Percentiles rank a stretch among this genome's conserved stretches.
Evolutionary conservation across 2,113 vertebrate genomes (phyloP).

Genomic region (Amphilophus citrinellus): DNA sequence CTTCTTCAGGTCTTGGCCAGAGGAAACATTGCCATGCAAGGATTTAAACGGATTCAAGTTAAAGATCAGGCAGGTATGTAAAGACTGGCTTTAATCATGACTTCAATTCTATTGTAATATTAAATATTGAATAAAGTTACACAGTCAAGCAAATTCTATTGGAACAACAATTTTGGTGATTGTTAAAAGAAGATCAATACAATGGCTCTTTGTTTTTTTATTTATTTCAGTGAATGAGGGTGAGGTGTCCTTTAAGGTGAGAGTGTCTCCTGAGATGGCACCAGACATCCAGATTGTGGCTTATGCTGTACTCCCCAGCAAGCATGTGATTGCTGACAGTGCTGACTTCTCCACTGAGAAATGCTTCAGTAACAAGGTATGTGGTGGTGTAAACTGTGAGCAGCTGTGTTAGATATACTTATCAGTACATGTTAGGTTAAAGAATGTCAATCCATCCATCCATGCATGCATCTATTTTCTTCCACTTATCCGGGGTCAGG

Average conservation of each 20-base stretch:
- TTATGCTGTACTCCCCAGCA: constrained; percentile 82
- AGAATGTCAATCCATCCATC: no score
- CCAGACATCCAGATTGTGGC: constrained; percentile 76
- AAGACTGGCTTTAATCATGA: not conserved
- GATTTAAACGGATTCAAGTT: not conserved
- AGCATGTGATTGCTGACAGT: constrained; percentile 76
- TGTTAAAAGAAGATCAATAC: not conserved
- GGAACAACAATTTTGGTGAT: not conserved
- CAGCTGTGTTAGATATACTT: constrained; percentile 25
- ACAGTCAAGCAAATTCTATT: no score
- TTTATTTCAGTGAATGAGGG: constrained; percentile 73
- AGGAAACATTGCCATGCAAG: constrained; percentile 4
- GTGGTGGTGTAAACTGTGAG: not conserved
- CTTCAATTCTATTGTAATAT: not conserved
- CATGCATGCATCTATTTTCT: no score
- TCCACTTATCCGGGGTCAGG: no score
- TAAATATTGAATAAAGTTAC: not conserved
- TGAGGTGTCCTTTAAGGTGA: constrained; percentile 78
- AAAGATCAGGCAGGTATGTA: constrained; percentile 2
- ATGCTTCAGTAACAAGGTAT: constrained; percentile 1
- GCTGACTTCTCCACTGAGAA: constrained; percentile 6
- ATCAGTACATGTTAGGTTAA: not conserved
- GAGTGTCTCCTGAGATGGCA: constrained; percentile 74
- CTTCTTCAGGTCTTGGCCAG: not conserved
- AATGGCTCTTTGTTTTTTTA: not conserved